Base-by-base conservation (phyloP, 2,113 vertebrate species). In the Baryphthengus martii region DNA sequence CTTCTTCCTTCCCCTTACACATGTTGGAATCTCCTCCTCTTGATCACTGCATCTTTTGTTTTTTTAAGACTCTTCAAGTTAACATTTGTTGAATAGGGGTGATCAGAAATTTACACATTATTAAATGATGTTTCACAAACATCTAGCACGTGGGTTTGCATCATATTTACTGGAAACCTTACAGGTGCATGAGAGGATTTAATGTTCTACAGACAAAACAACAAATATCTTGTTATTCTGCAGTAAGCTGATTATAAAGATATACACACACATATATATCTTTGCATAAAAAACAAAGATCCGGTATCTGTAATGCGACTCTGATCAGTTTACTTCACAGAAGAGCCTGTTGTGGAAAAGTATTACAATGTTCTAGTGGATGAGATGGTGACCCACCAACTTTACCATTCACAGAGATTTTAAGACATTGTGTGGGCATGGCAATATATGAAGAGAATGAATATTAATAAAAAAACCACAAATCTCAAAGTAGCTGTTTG, bases 391-490 rank as follows among this genome's bases (percentile, higher is more conserved):
- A 50, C 14, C 5, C 37, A 49, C 18, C 20, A 62, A 18, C 1
- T 15, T 66, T 17, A 66, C 10, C 66, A 81, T 28, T 37, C 33
- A 24, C 19, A 82, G 7, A 65, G 11, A 63, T 40, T 61, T 20
- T n/a, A 70, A 55, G 26, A 61, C 15, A 9, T 33, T 7, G 8
- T 78, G 28, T 7, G 3, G 7, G 2, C 47, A 55, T 20, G 24
- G 3, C 14, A 83, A 67, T n/a, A 68, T 40, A 42, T 17, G 15
- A 85, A 53, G 4, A 44, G 5, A 59, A 45, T 19, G 50, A 61
- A 40, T 72, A n/a, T n/a, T n/a, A 44, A 13, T 23, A 58, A 76
- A 75, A 39, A 2, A 0, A 1, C 4, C 68, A 14, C n/a, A n/a
- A n/a, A n/a, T n/a, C n/a, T n/a, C n/a, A 80, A 91, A 37, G 9